These are phyloP conservation scores for Drosophila arizonae DNA, from an alignment of 1,140 invertebrate genomes.

Conservation along the genomic window DNA sequence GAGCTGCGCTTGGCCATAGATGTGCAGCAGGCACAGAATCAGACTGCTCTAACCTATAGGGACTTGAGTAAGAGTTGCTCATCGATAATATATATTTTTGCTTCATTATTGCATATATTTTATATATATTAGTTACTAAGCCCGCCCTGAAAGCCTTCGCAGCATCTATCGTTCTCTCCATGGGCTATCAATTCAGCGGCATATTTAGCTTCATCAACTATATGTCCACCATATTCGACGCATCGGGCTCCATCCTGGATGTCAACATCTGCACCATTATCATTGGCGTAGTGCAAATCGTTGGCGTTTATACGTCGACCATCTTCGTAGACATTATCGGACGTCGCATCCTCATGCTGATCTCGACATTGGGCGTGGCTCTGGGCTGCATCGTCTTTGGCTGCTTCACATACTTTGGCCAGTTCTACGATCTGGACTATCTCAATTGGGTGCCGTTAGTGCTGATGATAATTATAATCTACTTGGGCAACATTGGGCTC, in stretches of 20 bases:
- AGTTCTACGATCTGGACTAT: constrained; percentile 41
- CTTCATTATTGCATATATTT: neutral
- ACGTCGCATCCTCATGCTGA: constrained; percentile 70
- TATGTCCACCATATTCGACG: constrained; percentile 87
- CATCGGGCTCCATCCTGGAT: constrained; percentile 85
- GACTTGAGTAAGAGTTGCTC: constrained; percentile 60
- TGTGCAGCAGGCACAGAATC: constrained; percentile 35
- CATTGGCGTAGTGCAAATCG: constrained; percentile 84
- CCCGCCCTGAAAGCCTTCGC: constrained; percentile 57
- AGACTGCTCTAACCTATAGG: constrained; percentile 34
- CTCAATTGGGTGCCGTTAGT: constrained; percentile 73
- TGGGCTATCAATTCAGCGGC: constrained; percentile 83
- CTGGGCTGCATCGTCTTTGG: constrained; percentile 68
- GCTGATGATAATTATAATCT: constrained; percentile 62
- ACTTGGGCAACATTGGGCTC: constrained; percentile 67
- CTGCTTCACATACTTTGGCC: constrained; percentile 54
- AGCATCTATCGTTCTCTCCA: constrained; percentile 47
- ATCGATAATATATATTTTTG: neutral
- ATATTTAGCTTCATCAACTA: constrained; percentile 85
- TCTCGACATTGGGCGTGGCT: constrained; percentile 71
- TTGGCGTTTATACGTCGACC: constrained; percentile 67
- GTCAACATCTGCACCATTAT: constrained; percentile 88
- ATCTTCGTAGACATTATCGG: constrained; percentile 77
- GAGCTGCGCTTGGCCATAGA: constrained; percentile 46
- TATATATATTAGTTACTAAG: constrained; percentile 51